Conservation (phyloP, 2,888 invertebrate genomes). For the Ophraella communa region DNA sequence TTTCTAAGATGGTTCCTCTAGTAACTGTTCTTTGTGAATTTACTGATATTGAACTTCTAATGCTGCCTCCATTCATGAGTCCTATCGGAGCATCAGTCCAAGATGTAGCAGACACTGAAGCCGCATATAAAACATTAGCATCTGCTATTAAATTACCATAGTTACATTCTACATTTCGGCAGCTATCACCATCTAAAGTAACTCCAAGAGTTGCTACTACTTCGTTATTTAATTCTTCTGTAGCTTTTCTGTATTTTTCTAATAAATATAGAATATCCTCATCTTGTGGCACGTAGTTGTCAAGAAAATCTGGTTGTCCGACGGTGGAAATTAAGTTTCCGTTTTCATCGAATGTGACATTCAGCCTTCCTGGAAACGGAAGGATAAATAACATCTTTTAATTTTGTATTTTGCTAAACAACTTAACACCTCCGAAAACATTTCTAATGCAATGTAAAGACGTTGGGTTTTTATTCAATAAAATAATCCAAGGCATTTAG, state of each 20-base stretch:
- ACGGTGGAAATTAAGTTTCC: conserved; percentile 73
- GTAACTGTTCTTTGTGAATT: conserved; percentile 66
- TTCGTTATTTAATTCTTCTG: conserved; percentile 63
- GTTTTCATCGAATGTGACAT: conserved; percentile 70
- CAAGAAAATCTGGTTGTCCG: conserved; percentile 81
- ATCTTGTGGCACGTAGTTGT: conserved; percentile 71
- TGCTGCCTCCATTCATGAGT: conserved; percentile 77
- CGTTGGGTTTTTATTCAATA: too few species aligned
- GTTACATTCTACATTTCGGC: conserved; percentile 80
- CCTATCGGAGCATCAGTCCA: conserved; percentile 85
- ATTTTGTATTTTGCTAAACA: too few species aligned
- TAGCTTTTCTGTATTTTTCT: conserved; percentile 66
- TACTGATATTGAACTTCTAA: conserved; percentile 69
- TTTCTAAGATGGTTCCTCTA: conserved; percentile 73
- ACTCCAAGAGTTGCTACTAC: conserved; percentile 75
- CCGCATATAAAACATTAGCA: conserved; percentile 70
- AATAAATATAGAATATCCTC: conserved; percentile 68
- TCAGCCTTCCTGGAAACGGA: conserved; percentile 57
- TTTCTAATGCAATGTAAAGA: too few species aligned
- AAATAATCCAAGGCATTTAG: too few species aligned
- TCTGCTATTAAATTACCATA: conserved; percentile 84
- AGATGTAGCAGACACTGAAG: conserved; percentile 34
- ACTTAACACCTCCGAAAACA: too few species aligned
- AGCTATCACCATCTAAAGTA: conserved; percentile 70
- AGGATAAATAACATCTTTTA: background rate